Base-by-base conservation (phyloP, 2,797 vertebrate genomes). In the Gallirallus australis region DNA sequence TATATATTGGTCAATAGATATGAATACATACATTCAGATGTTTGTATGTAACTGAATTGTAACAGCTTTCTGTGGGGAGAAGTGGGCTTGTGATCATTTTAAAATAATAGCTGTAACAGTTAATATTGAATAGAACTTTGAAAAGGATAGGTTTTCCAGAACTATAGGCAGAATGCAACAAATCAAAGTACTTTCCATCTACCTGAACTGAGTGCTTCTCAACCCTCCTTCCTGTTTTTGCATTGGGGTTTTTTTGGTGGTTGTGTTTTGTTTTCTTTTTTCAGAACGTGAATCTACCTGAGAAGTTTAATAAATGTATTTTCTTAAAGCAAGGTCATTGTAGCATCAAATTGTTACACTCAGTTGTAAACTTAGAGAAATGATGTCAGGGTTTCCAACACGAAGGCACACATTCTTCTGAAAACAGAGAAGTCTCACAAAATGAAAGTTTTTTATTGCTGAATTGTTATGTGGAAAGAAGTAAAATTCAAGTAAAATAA, bases 241-340 rank as follows among this genome's bases (percentile, higher is more conserved):
- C 64, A 68, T 76, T 47, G 47, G 47, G 52, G 16, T 91, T 71
- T 35, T 69, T 18, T 48, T 80, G 37, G 10, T 17, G 79, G 1
- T 7, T 18, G 17, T 28, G 18, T 6, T 27, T 60, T 20, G 1
- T 9, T 48, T 10, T 52, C 2, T 45, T 35, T 52, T 89, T 53
- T 18, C 45, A 94, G 25, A 70, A 80, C 15, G 50, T 54, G 79
- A 92, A 93, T 91, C 66, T 88, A 92, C 25, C 42, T 65, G 16
- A 93, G 77, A 94, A 72, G 20, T 68, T 84, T 94, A 96, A 95
- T 84, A 94, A 70, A 81, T 87, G 54, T 27, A 68, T 96, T 96
- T 96, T 92, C 11, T 93, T 82, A 77, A 93, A 94, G 76, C 24
- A 92, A 96, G 13, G 16, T 88, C 89, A 79, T 69, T 93, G 97